A percentile compares a stretch with the other conserved stretches of the same genome.
Evolutionary conservation across 1,140 invertebrate genomes (phyloP).

Genomic region (Paraescarpia echinospica): DNA sequence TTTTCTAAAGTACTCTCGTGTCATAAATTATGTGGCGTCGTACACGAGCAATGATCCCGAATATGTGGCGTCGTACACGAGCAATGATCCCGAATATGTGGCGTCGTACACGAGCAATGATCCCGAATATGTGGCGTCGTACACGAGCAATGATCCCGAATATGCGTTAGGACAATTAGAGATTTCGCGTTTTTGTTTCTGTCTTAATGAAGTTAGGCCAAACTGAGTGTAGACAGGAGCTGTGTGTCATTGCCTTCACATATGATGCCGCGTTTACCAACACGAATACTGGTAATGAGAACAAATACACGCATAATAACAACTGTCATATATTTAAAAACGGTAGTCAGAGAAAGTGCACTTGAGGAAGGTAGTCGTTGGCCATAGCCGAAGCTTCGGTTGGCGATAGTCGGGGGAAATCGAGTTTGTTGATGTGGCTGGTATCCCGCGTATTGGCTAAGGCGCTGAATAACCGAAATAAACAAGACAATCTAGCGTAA

Average conservation of each 20-base stretch:
- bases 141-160: background rate
- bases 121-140: background rate
- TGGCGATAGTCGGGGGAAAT: too few relatives aligned
- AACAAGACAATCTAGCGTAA: too few relatives aligned
- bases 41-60: too few relatives aligned
- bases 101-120: background rate
- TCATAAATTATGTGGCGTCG: background rate
- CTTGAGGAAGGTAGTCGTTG: too few relatives aligned
- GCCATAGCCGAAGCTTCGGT: too few relatives aligned
- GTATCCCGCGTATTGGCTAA: too few relatives aligned
- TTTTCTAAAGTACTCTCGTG: background rate
- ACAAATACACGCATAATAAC: background rate
- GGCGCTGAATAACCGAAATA: too few relatives aligned
- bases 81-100: background rate
- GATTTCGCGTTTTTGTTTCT: background rate
- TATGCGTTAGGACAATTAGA: background rate
- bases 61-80: background rate
- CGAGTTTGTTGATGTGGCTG: too few relatives aligned
- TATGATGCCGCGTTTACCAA: background rate
- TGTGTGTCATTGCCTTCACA: background rate
- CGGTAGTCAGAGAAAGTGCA: too few relatives aligned
- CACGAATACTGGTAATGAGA: background rate
- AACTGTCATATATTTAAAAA: background rate
- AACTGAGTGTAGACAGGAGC: background rate
- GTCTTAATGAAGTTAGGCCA: background rate